These are phyloP conservation scores for Drosophila nebulosa DNA, from an alignment of 1,140 invertebrate species.

Conservation along the genomic window DNA sequence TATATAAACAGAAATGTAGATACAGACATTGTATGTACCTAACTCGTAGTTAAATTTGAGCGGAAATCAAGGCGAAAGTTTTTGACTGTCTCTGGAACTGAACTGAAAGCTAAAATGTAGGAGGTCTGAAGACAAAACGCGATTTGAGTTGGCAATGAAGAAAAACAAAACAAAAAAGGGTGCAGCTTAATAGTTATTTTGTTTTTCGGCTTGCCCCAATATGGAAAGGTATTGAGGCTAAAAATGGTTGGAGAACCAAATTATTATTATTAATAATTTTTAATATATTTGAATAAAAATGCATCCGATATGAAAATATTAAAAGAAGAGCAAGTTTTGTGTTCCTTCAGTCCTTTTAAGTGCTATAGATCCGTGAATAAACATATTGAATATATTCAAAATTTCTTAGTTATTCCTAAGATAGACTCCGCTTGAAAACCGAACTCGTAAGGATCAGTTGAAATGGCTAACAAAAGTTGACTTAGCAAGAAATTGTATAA, in stretches of 20 bases:
- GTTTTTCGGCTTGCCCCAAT: neutral
- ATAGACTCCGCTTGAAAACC: too few relatives aligned
- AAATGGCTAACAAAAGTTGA: too few relatives aligned
- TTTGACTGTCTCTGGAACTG: conserved; percentile 11
- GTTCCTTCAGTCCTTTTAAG: too few relatives aligned
- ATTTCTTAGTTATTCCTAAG: too few relatives aligned
- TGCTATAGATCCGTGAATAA: too few relatives aligned
- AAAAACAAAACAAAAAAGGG: conserved; percentile 22
- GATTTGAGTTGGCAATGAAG: conserved; percentile 1
- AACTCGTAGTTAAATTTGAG: conserved; percentile 25
- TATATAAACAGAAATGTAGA: neutral
- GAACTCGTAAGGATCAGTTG: too few relatives aligned
- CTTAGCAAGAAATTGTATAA: too few relatives aligned
- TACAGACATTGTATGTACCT: neutral
- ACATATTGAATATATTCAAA: too few relatives aligned
- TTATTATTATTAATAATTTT: neutral
- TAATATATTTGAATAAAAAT: neutral
- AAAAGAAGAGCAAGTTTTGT: too few relatives aligned
- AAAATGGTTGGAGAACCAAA: neutral
- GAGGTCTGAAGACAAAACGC: conserved; percentile 8
- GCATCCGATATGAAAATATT: too few relatives aligned
- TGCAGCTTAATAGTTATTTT: conserved; percentile 28
- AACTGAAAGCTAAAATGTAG: conserved; percentile 18
- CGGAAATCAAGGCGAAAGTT: conserved; percentile 54
- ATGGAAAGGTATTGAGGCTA: conserved; percentile 4